Percentiles rank a stretch among this genome's conserved stretches.
Evolutionary conservation across 53 echinoderm and acorn worm genomes (phyloP).

Genomic region (Echinarachnius parma): DNA sequence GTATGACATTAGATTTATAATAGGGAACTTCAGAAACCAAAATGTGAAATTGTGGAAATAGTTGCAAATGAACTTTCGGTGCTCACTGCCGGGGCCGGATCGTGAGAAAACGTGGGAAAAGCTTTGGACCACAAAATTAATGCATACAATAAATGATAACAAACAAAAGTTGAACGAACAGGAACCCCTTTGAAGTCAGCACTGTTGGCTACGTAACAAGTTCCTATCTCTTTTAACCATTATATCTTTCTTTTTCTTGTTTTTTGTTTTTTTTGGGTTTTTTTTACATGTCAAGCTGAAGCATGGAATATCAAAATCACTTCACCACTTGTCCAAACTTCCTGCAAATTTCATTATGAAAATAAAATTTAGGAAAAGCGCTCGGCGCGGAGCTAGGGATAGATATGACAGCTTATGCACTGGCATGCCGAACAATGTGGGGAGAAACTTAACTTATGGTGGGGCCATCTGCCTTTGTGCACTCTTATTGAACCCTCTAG

Average conservation of each 20-base stretch:
- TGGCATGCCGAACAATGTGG: slow-evolving; percentile 30
- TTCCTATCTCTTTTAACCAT: too few species aligned
- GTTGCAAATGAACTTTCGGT: slow-evolving; percentile 1
- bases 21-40: too few species aligned
- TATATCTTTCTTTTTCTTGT: neutral
- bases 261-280: neutral
- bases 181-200: slow-evolving; percentile 29
- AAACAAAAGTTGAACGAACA: slow-evolving; percentile 28
- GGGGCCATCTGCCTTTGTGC: slow-evolving; percentile 21
- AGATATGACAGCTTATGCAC: slow-evolving; percentile 38
- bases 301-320: slow-evolving; percentile 46
- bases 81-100: neutral
- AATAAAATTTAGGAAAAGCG: slow-evolving; percentile 47
- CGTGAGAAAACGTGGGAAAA: slow-evolving; percentile 37
- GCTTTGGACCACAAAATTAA: slow-evolving; percentile 42
- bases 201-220: too few species aligned
- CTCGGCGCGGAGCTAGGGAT: slow-evolving; percentile 11
- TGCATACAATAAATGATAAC: slow-evolving; percentile 49
- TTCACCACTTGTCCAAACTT: slow-evolving; percentile 49
- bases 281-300: too few species aligned
- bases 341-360: slow-evolving; percentile 54
- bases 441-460: neutral
- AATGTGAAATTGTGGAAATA: too few species aligned
- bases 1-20: too few species aligned
- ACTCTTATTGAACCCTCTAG: slow-evolving; percentile 33